Evolutionary conservation across 2,113 vertebrate species (phyloP).

Genomic region (Pterocles orientalis): DNA sequence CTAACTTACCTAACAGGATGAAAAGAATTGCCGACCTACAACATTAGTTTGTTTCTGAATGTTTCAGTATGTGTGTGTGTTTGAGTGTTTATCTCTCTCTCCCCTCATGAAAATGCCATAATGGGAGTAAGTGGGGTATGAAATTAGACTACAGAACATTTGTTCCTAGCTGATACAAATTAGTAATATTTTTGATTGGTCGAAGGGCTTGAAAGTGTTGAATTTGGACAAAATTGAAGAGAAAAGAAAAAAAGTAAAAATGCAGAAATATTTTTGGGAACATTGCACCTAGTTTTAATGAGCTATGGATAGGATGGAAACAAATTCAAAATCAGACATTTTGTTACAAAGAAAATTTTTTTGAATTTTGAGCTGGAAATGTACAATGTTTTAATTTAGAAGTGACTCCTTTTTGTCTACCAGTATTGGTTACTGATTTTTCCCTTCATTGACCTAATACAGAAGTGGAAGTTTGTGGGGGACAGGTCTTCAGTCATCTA

Average conservation of each 20-base stretch:
- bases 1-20: not conserved
- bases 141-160: constrained; percentile 50
- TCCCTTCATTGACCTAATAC: not conserved
- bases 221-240: not conserved
- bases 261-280: not conserved
- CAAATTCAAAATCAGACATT: not conserved
- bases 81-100: not conserved
- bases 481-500: not conserved
- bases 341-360: not conserved
- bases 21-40: not conserved
- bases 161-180: constrained; percentile 7
- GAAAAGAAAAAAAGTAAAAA: not conserved
- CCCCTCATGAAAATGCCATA: not conserved
- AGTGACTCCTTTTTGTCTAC: not conserved
- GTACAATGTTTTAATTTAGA: not conserved
- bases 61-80: not conserved
- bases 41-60: constrained; percentile 21
- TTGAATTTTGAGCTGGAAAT: not conserved
- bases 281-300: constrained; percentile 4
- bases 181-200: constrained; percentile 11
- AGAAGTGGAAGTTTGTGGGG: not conserved
- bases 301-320: not conserved
- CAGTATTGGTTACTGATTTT: not conserved
- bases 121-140: constrained; percentile 46
- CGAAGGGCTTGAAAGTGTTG: not conserved